phyloP scores from a whole-genome alignment of 35 echinoderm and acorn worm genomes.

The Lytechinus variegatus region DNA sequence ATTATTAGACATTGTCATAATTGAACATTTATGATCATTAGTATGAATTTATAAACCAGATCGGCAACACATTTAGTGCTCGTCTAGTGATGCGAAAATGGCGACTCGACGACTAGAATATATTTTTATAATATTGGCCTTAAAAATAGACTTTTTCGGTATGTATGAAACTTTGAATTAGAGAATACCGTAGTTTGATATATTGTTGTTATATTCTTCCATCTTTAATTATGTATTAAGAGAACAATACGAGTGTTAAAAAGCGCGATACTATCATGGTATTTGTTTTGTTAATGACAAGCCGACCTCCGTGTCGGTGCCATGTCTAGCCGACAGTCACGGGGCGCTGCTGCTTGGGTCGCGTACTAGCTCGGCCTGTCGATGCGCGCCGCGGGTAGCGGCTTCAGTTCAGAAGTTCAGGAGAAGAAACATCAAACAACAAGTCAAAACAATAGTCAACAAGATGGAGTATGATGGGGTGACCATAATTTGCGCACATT shows the following conservation, averaged over 20 bases:
- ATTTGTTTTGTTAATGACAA: background rate
- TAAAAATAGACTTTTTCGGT: slow-evolving; percentile 34
- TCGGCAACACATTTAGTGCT: background rate
- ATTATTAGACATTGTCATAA: too few species aligned
- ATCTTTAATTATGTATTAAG: background rate
- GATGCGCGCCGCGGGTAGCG: too few species aligned
- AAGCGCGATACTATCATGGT: background rate
- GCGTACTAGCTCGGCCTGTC: background rate
- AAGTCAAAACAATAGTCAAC: too few species aligned
- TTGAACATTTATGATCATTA: background rate
- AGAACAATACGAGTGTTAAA: background rate
- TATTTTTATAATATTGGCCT: background rate
- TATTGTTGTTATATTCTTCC: background rate
- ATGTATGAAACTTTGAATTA: background rate
- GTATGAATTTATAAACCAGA: background rate
- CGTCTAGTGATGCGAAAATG: slow-evolving; percentile 15
- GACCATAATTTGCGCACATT: too few species aligned
- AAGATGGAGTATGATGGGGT: too few species aligned
- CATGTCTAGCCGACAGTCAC: background rate
- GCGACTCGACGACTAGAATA: slow-evolving; percentile 25
- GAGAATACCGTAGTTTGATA: background rate
- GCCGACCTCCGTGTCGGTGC: background rate
- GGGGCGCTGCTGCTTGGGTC: background rate
- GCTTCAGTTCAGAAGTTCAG: too few species aligned
- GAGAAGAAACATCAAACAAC: too few species aligned